Evolutionary conservation across 2,888 invertebrate species (phyloP).

Genomic region (Coecobrya sp.): DNA sequence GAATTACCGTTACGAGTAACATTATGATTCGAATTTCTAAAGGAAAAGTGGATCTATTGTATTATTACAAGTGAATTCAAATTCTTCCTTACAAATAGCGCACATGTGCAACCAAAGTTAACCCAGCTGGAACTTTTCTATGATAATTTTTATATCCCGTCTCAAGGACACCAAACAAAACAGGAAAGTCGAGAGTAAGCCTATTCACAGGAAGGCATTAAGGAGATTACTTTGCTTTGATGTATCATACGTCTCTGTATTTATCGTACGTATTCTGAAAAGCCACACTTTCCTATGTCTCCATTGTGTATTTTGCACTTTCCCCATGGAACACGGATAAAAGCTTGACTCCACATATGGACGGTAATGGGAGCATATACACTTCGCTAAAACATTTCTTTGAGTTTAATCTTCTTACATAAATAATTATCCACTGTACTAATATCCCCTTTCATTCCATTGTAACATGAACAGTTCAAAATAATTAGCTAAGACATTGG

Average conservation of each 20-base stretch:
- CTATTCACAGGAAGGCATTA: not conserved
- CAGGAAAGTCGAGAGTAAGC: not conserved
- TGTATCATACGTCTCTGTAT: not conserved
- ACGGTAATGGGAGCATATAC: not conserved
- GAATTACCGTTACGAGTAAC: not conserved
- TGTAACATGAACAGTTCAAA: too few species aligned
- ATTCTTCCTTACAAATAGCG: not conserved
- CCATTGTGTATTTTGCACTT: not conserved
- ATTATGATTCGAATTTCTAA: not conserved
- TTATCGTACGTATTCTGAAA: not conserved
- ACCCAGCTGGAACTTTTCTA: slow-evolving; percentile 20
- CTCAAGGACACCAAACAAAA: slow-evolving; percentile 38
- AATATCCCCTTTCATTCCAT: too few species aligned
- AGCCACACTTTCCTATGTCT: not conserved
- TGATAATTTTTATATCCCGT: slow-evolving; percentile 28
- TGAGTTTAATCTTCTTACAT: not conserved
- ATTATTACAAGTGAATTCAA: not conserved
- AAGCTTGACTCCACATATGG: not conserved
- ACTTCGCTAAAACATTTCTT: not conserved
- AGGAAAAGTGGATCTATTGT: not conserved
- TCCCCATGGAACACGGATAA: not conserved
- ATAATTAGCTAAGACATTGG: too few species aligned
- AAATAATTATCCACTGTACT: not conserved
- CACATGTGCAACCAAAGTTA: not conserved
- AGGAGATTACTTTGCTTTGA: not conserved